Base-by-base conservation (phyloP, 2,797 vertebrate species). In the Enteromius trimaculatus region DNA sequence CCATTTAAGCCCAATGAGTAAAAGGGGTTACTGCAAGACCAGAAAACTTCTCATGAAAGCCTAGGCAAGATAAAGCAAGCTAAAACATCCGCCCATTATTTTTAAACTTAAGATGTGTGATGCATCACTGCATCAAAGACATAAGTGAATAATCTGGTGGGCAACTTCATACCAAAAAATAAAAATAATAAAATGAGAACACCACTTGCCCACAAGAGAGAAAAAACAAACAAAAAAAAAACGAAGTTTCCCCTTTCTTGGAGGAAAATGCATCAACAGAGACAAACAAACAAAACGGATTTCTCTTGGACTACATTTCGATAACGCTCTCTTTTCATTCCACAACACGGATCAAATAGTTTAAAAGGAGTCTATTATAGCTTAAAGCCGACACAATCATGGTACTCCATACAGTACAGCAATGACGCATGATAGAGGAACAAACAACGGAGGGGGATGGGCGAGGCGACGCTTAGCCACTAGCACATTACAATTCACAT, bases 391-490 rank as follows among this genome's bases (percentile, higher is more conserved):
- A 31, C 2, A 8, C 16, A 53, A 29, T 3, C 3, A 37, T 5
- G 9, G 19, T 47, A 5, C 51, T 64, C 17, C 14, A 49, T 39
- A 26, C 44, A 65, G n/a, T 26, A 16, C 21, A 58, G 62, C 47
- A 58, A 44, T 68, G 66, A 71, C 37, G 39, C 82, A 49, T 42
- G 34, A 55, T 23, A 21, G 16, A 60, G 8, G 17, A 68, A 71
- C 64, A 83, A 60, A 83, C 72, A 78, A 49, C 16, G 65, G 34
- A 37, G 42, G 53, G 75, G 55, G 82, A 64, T 70, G 65, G 82
- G 75, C 75, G 75, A 83, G 75, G 31, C 42, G 66, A 64, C n/a
- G 16, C 26, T 69, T 42, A 70, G 66, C 29, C 13, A 14, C 51
- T 62, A 77, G 75, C 65, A 29, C 21, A 37, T 3, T 26, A 62